These are phyloP conservation scores for Capitella teleta DNA, from an alignment of 1,140 invertebrate species.

Conservation along the genomic window DNA sequence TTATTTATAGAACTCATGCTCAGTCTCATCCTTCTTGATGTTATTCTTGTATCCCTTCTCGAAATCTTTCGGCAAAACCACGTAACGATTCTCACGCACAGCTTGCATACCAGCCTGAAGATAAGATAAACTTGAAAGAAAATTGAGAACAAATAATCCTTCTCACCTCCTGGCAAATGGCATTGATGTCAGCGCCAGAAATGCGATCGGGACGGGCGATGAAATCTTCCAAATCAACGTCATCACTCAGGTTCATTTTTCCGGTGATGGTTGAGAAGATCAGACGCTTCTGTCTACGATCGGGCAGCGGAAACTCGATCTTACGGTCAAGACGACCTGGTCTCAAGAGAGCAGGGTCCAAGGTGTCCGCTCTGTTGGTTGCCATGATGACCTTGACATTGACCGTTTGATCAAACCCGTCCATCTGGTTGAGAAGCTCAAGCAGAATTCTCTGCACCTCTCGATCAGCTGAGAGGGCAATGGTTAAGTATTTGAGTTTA, in stretches of 20 bases:
- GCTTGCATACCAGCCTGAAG: constrained; percentile 78
- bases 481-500: background rate
- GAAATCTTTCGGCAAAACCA: constrained; percentile 96
- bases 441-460: constrained; percentile 97
- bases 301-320: constrained; percentile 97
- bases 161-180: constrained; percentile 98
- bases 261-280: constrained; percentile 96
- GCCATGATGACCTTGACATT: constrained; percentile 99
- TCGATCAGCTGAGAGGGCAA: constrained; percentile 77
- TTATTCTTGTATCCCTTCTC: constrained; percentile 99
- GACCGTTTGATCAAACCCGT: constrained; percentile 99
- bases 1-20: constrained; percentile 99
- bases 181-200: constrained; percentile 98
- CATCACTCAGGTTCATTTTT: constrained; percentile 99
- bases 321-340: constrained; percentile 96
- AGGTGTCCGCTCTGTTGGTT: constrained; percentile 93
- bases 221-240: constrained; percentile 98
- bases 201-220: constrained; percentile 96
- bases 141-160: too few species aligned
- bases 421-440: constrained; percentile 98
- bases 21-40: constrained; percentile 98
- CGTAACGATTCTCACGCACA: constrained; percentile 95
- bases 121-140: background rate
- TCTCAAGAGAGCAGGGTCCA: constrained; percentile 92
- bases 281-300: constrained; percentile 91